Evolutionary conservation across 2,888 invertebrate species (phyloP).

Genomic region (Leptogaster cylindrica): DNA sequence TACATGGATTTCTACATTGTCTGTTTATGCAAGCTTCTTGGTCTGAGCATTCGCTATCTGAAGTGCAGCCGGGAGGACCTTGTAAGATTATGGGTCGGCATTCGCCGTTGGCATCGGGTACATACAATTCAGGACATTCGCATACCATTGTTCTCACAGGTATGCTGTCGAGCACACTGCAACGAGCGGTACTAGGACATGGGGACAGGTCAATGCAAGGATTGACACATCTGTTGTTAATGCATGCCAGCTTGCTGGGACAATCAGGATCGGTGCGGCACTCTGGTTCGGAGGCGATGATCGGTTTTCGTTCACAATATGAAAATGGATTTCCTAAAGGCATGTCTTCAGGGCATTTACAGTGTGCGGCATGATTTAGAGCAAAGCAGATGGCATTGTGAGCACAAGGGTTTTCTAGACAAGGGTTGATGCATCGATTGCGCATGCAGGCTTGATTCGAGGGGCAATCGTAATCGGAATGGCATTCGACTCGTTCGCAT

Average conservation of each 20-base stretch:
- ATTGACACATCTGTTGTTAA: conserved; percentile 77
- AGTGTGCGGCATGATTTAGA: conserved; percentile 79
- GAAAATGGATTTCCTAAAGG: conserved; percentile 82
- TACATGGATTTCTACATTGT: conserved; percentile 85
- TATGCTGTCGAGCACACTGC: conserved; percentile 82
- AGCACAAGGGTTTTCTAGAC: conserved; percentile 77
- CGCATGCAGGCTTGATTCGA: conserved; percentile 74
- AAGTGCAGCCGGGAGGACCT: conserved; percentile 76
- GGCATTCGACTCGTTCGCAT: conserved; percentile 81
- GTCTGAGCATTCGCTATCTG: conserved; percentile 78
- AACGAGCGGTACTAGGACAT: conserved; percentile 76
- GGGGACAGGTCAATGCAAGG: conserved; percentile 79
- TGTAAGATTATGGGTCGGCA: conserved; percentile 73
- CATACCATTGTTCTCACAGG: conserved; percentile 89
- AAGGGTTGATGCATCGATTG: conserved; percentile 81
- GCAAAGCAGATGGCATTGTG: conserved; percentile 82
- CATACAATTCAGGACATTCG: conserved; percentile 84
- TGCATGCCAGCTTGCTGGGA: conserved; percentile 80
- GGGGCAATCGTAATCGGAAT: conserved; percentile 79
- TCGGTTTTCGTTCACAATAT: conserved; percentile 69
- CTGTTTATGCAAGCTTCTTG: conserved; percentile 85
- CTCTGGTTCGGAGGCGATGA: conserved; percentile 67
- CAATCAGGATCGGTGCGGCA: conserved; percentile 82
- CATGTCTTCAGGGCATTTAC: conserved; percentile 80
- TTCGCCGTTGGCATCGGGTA: conserved; percentile 78